A percentile compares a stretch with the other conserved stretches of the same genome.
Evolutionary conservation across 2,113 vertebrate genomes (phyloP).

Genomic region (Dolichallabes microphthalmus): DNA sequence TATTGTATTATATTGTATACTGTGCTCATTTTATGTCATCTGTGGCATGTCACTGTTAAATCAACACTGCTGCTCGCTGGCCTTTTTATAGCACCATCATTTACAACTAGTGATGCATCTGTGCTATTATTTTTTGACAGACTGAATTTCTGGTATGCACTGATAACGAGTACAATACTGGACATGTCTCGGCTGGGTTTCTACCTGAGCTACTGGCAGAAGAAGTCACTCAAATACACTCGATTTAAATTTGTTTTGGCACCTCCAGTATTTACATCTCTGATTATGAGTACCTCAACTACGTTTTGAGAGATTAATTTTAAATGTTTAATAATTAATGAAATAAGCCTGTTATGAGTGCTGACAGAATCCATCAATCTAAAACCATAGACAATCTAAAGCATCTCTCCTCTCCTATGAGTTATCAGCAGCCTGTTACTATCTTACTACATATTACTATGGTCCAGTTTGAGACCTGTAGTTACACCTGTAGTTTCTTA

Average conservation of each 20-base stretch:
- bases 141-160: background rate
- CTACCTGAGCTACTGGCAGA: background rate
- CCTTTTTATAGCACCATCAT: conserved; percentile 42
- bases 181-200: background rate
- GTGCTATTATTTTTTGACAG: background rate
- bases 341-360: background rate
- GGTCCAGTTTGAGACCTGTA: background rate
- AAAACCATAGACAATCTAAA: too few relatives aligned
- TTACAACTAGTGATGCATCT: background rate
- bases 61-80: conserved; percentile 33
- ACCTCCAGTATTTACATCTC: background rate
- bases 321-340: background rate
- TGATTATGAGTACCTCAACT: background rate
- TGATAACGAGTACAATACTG: background rate
- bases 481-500: background rate
- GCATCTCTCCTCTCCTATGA: background rate
- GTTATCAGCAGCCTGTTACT: background rate
- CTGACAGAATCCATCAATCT: background rate
- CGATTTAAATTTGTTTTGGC: too few relatives aligned
- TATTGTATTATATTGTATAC: background rate
- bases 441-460: background rate
- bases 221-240: background rate
- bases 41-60: conserved; percentile 41
- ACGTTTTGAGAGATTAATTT: background rate
- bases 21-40: conserved; percentile 40